Evolutionary conservation across 2,888 invertebrate species (phyloP), one percentile per base, ranked within the genome.

Genomic region (Fissipunctia ypsillon): DNA sequence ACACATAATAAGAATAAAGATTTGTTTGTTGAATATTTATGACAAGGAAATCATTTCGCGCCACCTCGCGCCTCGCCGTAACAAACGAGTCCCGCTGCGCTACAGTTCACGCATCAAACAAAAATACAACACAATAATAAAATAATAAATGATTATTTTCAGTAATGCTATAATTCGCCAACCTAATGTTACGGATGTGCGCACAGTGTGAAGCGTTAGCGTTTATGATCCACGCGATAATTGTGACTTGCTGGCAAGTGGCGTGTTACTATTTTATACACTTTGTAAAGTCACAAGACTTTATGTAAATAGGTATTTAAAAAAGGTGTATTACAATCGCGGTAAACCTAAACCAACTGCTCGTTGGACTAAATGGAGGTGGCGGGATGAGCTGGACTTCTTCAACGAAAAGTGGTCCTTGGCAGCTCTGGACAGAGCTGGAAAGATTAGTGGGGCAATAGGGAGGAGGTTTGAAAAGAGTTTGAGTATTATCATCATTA

Each of bases 111-210:
- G 41, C 38, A 59, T 78, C 35, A 50, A 73, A 82, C 50, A 68
- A 82, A 68, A 82, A 80, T 66, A 81, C 41, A 63, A 52, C 69
- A 80, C 64, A 81, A 79, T 69, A 76, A 69, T 69, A 69, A 64
- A 69, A 67, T 67, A 79, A 72, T 74, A 83, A 73, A 83, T 60
- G 48, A 69, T 79, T 79, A 83, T 78, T 80, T 76, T 73, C 69
- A 66, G 76, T 72, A 31, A 63, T 45, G 64, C 54, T 67, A 56
- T 28, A 65, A 69, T 76, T 60, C 31, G 16, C 54, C 31, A 31
- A 28, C 31, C 48, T 57, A 43, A 76, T 73, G 50, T 68, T 31
- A 68, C 80, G 82, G 84, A 76, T 83, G 60, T 73, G 73, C 69
- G 50, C 71, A 68, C 35, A 72, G 50, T 64, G 66, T 35, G 35